These are phyloP conservation scores for Himantopus leucocephalus DNA, from an alignment of 2,113 vertebrate species.

Conservation along the genomic window DNA sequence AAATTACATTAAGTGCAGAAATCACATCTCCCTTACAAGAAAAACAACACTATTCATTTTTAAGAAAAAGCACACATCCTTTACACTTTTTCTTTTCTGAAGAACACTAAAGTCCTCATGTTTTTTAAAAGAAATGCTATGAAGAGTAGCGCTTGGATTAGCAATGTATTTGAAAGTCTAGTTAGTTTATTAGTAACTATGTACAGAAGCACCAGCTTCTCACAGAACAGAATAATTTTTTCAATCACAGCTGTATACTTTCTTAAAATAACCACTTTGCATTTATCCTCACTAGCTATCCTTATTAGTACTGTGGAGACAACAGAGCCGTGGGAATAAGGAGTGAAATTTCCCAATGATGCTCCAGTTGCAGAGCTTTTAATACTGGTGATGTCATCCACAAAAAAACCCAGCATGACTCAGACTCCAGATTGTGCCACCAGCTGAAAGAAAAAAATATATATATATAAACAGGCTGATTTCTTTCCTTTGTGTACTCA, in stretches of 20 bases:
- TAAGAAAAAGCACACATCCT: neutral
- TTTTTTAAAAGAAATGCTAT: neutral
- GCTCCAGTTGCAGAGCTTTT: constrained; percentile 10
- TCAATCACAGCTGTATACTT: neutral
- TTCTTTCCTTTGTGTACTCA: constrained; percentile 14
- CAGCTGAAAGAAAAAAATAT: neutral
- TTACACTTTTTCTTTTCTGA: neutral
- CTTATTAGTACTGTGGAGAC: neutral
- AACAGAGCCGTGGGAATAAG: neutral
- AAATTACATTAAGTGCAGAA: neutral
- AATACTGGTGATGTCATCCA: neutral
- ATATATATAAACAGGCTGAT: neutral
- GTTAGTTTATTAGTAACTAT: neutral
- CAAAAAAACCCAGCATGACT: neutral
- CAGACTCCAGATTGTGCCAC: constrained; percentile 9
- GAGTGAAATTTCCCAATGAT: neutral
- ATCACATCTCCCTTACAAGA: neutral
- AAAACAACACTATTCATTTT: neutral
- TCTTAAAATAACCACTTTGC: neutral
- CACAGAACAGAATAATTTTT: neutral
- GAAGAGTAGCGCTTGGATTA: neutral
- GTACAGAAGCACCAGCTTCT: neutral
- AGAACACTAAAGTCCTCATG: neutral
- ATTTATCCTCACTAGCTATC: neutral
- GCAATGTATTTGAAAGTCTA: neutral